Base-by-base conservation (phyloP, 2,113 vertebrate genomes). In the Neolamprologus brichardi region DNA sequence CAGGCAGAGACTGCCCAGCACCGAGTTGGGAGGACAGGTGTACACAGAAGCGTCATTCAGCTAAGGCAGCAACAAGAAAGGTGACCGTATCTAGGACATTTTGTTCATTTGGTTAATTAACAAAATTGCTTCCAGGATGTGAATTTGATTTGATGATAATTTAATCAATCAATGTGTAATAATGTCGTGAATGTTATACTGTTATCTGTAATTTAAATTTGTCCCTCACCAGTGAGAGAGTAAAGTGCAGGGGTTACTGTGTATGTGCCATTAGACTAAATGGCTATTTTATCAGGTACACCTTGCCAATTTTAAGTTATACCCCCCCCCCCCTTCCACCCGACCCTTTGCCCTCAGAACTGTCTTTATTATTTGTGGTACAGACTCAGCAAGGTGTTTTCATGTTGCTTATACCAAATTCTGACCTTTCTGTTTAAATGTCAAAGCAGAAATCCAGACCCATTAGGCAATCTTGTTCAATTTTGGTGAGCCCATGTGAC, bases 271-370 rank as follows among this genome's bases (percentile, higher is more conserved):
- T 18, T 18, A 34, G 30, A 62, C 17, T 62, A 8, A 39, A 67
- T 64, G 30, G 17, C 30, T 7, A 64, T n/a, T n/a, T 64, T 64
- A 37, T 37, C 34, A 37, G 17, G 60, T 64, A 64, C 60, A 34
- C 60, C 0, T 64, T 34, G 60, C 17, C 17, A 64, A 34, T 34
- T 34, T 12, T 32, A 5, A n/a, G 9, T 34, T 18, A 17, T 3
- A 2, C 9, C 9, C 18, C n/a, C 3, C n/a, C 3, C 2, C 8
- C 30, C 7, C 54, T 0, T 2, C 25, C 23, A 4, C 23, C 3
- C 8, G 2, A 6, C 5, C 56, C 8, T 8, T 20, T 39, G 34
- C 18, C 32, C 11, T 67, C 62, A 67, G 7, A 39, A 20, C 7
- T 39, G 12, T 39, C n/a, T 67, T 67, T 14, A 20, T 41, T 14